Evolutionary conservation across 2,113 vertebrate genomes (phyloP).

Genomic region (Cathartes aura): DNA sequence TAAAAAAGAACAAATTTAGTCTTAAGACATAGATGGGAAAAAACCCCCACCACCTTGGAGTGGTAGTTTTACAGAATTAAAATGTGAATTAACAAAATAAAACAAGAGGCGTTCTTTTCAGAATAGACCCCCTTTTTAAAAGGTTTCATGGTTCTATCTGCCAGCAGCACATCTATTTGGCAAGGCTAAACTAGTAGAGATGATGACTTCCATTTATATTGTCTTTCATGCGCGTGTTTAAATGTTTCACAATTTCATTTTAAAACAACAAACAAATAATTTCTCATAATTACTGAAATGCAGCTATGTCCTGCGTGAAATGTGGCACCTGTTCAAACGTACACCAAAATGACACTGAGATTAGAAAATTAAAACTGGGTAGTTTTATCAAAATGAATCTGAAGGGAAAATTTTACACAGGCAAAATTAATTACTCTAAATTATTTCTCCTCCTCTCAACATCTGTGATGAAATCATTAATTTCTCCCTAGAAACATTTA

Average conservation of each 20-base stretch:
- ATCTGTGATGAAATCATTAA: constrained; percentile 39
- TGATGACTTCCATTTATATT: not conserved
- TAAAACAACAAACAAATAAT: not conserved
- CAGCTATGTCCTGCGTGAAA: not conserved
- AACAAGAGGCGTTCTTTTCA: not conserved
- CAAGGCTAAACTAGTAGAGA: not conserved
- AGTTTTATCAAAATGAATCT: not conserved
- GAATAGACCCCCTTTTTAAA: not conserved
- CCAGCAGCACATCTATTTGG: not conserved
- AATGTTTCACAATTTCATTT: not conserved
- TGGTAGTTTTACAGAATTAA: not conserved
- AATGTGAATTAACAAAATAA: not conserved
- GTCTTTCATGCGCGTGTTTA: not conserved
- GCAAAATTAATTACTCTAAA: not conserved
- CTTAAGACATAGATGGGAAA: fast-evolving
- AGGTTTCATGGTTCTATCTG: not conserved
- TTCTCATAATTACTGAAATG: not conserved
- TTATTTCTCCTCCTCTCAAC: constrained; percentile 1
- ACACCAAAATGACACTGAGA: not conserved
- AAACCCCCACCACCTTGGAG: fast-evolving
- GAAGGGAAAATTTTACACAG: not conserved
- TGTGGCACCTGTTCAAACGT: not conserved
- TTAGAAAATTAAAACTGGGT: not conserved
- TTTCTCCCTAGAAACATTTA: constrained; percentile 4
- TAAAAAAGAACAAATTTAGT: not conserved